phyloP scores from a whole-genome alignment of 2,888 invertebrate species.

The Elysia crispata region DNA sequence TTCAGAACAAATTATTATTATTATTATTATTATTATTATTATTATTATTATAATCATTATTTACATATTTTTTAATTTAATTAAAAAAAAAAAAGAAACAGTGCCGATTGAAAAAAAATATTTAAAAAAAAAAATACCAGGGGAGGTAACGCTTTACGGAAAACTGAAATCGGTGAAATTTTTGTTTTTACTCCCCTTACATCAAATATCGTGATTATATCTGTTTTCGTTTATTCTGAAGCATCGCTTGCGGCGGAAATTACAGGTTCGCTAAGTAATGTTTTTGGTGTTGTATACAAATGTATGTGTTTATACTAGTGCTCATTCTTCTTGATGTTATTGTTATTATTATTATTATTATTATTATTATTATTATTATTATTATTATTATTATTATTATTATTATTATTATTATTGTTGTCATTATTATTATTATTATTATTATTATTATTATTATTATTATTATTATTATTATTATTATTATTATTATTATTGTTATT shows the following conservation, averaged over 20 bases:
- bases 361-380: conserved; percentile 28
- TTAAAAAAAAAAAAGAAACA: too few species aligned
- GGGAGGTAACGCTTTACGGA: too few species aligned
- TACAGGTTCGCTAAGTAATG: conserved; percentile 60
- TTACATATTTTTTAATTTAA: neutral
- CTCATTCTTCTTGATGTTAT: neutral
- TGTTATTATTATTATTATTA: conserved; percentile 9
- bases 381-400: conserved; percentile 35
- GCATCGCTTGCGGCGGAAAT: conserved; percentile 66
- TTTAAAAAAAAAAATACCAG: too few species aligned
- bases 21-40: too few species aligned
- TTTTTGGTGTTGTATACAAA: conserved; percentile 21
- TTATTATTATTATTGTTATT: conserved; percentile 15
- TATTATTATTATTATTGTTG: conserved; percentile 33
- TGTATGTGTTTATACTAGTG: neutral
- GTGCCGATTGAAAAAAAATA: too few species aligned
- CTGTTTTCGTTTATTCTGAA: conserved; percentile 51
- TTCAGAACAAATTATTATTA: neutral
- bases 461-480: conserved; percentile 27
- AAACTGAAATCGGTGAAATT: neutral
- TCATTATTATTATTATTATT: conserved; percentile 34
- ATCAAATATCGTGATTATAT: neutral
- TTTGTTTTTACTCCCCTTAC: too few species aligned
- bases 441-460: conserved; percentile 31
- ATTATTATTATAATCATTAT: too few species aligned